Evolutionary conservation across 2,888 invertebrate genomes (phyloP).

Genomic region (Cryptus viduatorius): DNA sequence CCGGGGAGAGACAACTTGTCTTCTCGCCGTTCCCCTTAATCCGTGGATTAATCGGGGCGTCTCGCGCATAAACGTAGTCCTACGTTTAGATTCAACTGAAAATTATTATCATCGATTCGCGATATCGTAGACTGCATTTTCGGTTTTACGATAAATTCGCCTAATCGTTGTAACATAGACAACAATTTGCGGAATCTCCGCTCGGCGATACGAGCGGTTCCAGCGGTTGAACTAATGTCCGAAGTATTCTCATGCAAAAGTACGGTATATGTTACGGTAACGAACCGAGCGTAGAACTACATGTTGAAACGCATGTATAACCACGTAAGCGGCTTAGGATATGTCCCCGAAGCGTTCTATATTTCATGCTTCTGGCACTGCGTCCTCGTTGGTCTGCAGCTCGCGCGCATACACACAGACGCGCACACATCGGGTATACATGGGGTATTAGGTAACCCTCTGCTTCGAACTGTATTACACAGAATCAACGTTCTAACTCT

Average conservation of each 20-base stretch:
- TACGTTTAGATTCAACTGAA: background rate
- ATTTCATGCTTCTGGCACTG: constrained; percentile 29
- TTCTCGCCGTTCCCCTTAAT: background rate
- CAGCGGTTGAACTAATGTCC: constrained; percentile 4
- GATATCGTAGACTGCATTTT: background rate
- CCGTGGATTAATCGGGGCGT: background rate
- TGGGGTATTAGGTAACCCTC: background rate
- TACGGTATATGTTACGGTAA: background rate
- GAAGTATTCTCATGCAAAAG: background rate
- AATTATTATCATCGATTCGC: background rate
- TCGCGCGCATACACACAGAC: background rate
- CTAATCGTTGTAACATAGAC: background rate
- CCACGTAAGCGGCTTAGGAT: constrained; percentile 57
- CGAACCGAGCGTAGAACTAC: constrained; percentile 7
- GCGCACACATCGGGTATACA: background rate
- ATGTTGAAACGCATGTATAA: constrained; percentile 60
- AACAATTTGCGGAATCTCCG: background rate
- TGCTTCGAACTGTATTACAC: constrained; percentile 20
- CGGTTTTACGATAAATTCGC: background rate
- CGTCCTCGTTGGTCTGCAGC: constrained; percentile 3
- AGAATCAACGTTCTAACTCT: background rate
- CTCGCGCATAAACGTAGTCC: background rate
- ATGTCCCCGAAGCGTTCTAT: constrained; percentile 47
- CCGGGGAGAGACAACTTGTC: background rate
- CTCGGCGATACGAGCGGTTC: background rate